A percentile compares a stretch with the other conserved stretches of the same genome.
Conservation (phyloP, 2,888 invertebrate species). For the Auanema freiburgensis region DNA sequence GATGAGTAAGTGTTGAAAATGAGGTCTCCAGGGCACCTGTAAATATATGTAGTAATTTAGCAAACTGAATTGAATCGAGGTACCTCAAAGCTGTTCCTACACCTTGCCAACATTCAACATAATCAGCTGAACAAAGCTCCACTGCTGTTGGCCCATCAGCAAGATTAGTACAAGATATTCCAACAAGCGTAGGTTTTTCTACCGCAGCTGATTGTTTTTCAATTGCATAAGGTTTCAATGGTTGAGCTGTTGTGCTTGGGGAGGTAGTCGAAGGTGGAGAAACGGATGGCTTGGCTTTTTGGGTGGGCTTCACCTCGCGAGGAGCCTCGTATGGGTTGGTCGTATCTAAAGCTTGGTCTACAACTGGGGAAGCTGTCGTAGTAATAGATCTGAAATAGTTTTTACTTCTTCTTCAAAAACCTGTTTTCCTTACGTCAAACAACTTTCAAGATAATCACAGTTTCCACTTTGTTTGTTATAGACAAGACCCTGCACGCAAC, state of each 20-base stretch:
- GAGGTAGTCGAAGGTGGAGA: constrained; percentile 17
- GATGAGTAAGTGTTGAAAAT: constrained; percentile 36
- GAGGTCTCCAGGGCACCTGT: constrained; percentile 28
- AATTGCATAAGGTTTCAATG: neutral
- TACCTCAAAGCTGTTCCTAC: neutral
- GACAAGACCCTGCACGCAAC: constrained; percentile 29
- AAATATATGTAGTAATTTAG: no score
- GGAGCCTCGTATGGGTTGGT: constrained; percentile 4
- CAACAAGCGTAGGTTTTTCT: neutral
- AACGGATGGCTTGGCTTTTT: neutral
- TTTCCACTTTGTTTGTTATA: constrained; percentile 21
- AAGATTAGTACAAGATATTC: constrained; percentile 19
- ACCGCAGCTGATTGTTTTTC: neutral
- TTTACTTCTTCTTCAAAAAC: neutral
- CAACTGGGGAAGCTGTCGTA: neutral
- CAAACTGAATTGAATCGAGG: no score
- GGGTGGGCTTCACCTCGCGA: neutral
- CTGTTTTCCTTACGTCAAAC: constrained; percentile 20
- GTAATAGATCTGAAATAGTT: neutral
- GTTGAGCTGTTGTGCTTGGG: constrained; percentile 7
- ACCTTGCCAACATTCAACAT: constrained; percentile 30
- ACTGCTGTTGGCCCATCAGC: constrained; percentile 31
- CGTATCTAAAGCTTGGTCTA: neutral
- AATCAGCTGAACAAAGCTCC: constrained; percentile 24
- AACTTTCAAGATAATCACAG: constrained; percentile 30